Evolutionary conservation across 2,797 vertebrate species (phyloP).

Genomic region (Anguilla anguilla): DNA sequence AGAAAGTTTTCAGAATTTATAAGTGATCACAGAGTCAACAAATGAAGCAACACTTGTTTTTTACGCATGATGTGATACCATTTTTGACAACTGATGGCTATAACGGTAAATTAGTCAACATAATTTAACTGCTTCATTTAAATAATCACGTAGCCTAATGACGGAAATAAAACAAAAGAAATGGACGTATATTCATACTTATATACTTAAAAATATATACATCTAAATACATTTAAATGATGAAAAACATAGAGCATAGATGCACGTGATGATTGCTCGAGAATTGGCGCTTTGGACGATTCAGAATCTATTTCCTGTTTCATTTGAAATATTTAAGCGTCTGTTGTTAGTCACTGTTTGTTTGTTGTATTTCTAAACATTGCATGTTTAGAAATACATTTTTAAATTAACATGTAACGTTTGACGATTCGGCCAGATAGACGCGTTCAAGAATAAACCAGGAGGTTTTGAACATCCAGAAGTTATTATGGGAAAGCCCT

Average conservation of each 20-base stretch:
- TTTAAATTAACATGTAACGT: not conserved
- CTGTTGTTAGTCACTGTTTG: not conserved
- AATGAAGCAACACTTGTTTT: not conserved
- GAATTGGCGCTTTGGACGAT: not conserved
- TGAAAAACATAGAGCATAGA: not conserved
- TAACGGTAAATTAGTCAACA: not conserved
- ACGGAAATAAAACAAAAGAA: not conserved
- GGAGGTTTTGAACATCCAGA: not conserved
- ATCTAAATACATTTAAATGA: not conserved
- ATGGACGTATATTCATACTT: not conserved
- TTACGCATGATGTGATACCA: not conserved
- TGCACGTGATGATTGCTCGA: not conserved
- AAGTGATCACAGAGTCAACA: not conserved
- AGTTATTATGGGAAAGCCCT: not conserved
- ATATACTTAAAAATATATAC: not conserved
- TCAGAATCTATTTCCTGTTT: constrained; percentile 17
- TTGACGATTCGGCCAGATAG: not conserved
- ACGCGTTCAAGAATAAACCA: not conserved
- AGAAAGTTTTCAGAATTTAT: not conserved
- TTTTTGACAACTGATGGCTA: not conserved
- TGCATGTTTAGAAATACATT: not conserved
- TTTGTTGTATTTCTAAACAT: no score
- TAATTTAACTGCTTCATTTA: not conserved
- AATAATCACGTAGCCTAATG: not conserved
- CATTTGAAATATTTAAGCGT: not conserved